Conservation (phyloP, 2,797 vertebrate genomes). For the Brotula barbata region DNA sequence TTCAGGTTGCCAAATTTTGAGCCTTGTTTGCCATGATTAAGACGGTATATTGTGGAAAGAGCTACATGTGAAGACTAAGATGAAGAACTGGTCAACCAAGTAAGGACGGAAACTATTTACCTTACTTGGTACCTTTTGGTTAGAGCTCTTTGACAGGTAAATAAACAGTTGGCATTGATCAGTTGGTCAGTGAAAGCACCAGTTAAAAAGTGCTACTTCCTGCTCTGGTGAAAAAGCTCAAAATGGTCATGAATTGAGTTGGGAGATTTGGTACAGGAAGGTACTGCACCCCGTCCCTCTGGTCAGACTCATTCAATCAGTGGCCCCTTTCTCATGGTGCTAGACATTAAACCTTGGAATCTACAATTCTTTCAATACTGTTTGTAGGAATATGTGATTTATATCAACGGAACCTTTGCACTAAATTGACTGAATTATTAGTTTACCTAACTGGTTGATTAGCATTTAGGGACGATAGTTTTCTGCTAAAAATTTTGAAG, state of each 20-base stretch:
- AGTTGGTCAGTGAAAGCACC: no score
- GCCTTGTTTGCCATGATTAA: no score
- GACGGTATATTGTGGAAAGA: no score
- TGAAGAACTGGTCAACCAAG: no score
- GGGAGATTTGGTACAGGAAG: not conserved
- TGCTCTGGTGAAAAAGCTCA: not conserved
- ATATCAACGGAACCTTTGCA: slow-evolving; percentile 42
- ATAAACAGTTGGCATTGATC: no score
- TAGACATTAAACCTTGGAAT: slow-evolving; percentile 40
- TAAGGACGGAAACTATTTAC: not conserved
- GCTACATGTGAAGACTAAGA: no score
- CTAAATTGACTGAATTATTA: slow-evolving; percentile 14
- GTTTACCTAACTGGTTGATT: slow-evolving; percentile 17
- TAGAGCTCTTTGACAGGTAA: no score
- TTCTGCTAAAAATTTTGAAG: slow-evolving; percentile 5
- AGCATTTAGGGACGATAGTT: slow-evolving; percentile 42
- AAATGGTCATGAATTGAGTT: not conserved
- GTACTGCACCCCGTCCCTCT: not conserved
- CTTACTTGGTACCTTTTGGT: not conserved
- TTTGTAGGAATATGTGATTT: slow-evolving; percentile 46
- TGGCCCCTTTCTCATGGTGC: slow-evolving; percentile 43
- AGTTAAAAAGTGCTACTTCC: no score
- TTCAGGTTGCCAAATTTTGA: not conserved
- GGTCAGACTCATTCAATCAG: not conserved
- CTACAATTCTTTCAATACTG: slow-evolving; percentile 37